Base-by-base conservation (phyloP, 1,140 invertebrate genomes). In the Drosophila burlai region DNA sequence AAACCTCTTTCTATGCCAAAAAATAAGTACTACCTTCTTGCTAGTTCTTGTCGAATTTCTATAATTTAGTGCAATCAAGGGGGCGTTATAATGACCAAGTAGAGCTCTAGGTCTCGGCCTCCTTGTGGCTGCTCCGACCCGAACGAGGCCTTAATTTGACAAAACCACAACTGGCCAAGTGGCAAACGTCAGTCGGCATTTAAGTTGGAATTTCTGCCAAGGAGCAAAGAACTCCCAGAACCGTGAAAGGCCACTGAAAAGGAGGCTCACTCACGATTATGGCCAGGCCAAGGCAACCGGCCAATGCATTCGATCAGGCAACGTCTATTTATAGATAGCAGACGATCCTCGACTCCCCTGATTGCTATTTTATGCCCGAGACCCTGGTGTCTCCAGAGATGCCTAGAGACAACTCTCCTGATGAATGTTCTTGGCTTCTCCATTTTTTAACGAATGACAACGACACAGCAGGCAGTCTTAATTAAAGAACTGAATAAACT, bases 281-380 rank as follows among this genome's bases (percentile, higher is more conserved):
- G 67, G 74, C 61, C 79, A 49, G 54, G 60, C 60, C 58, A 49
- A 59, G 58, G 58, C 66, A 68, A 74, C 64, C 63, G 43, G 63
- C 62, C 42, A 47, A 57, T 76, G 55, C 47, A 46, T 61, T 50
- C 50, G 55, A 86, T 62, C 79, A 29, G 64, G 43, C 75, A 54
- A 38, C 26, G 62, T 34, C 76, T 87, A 87, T 87, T 83, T 87
- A 77, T 87, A 87, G 84, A 87, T 83, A 71, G 36, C 60, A 40
- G 49, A 46, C 47, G 64, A 77, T 73, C 34, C 55, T 68, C 47
- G 16, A 36, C 38, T 45, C 47, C 43, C 50, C 31, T 54, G 18
- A 47, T 43, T 63, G 57, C 46, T 64, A 46, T 60, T 79, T 64
- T 46, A 60, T 63, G 66, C 55, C 26, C 18, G 6, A 36, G n/a